phyloP scores from a whole-genome alignment of 2,113 vertebrate species.

The Laticauda colubrina region DNA sequence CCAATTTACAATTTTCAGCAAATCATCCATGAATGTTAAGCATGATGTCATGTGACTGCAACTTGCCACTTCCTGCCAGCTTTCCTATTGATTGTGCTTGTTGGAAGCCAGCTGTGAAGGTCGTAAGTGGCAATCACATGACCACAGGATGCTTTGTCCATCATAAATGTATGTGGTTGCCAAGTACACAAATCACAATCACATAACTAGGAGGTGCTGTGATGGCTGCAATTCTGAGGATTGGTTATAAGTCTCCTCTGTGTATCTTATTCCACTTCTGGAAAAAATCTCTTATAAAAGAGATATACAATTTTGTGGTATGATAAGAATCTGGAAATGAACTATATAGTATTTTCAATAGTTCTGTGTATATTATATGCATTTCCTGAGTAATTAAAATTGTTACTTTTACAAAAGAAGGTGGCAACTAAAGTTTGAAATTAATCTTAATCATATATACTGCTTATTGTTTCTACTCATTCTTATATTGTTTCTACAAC shows the following conservation, averaged over 20 bases:
- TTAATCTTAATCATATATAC: slow-evolving; percentile 25
- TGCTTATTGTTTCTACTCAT: slow-evolving; percentile 6
- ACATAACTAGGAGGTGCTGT: not conserved
- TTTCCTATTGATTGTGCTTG: not conserved
- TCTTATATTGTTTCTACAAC: not conserved
- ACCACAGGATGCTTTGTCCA: not conserved
- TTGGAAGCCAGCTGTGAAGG: not conserved
- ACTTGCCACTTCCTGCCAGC: not conserved
- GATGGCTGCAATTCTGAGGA: not conserved
- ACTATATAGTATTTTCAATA: not conserved
- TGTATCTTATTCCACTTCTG: not conserved
- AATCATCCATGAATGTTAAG: not conserved
- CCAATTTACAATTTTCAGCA: not conserved
- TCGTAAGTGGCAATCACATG: not conserved
- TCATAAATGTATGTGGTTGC: not conserved
- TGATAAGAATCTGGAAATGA: not conserved
- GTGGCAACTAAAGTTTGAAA: not conserved
- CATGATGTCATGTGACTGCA: not conserved
- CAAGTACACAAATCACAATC: not conserved
- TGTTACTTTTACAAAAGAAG: slow-evolving; percentile 33
- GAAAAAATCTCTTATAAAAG: not conserved
- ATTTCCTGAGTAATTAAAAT: slow-evolving; percentile 32
- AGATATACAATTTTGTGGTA: not conserved
- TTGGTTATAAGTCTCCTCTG: not conserved
- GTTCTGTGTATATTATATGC: slow-evolving; percentile 6